These are phyloP conservation scores for Aricia agestis DNA, from an alignment of 1,140 invertebrate species.

Conservation along the genomic window DNA sequence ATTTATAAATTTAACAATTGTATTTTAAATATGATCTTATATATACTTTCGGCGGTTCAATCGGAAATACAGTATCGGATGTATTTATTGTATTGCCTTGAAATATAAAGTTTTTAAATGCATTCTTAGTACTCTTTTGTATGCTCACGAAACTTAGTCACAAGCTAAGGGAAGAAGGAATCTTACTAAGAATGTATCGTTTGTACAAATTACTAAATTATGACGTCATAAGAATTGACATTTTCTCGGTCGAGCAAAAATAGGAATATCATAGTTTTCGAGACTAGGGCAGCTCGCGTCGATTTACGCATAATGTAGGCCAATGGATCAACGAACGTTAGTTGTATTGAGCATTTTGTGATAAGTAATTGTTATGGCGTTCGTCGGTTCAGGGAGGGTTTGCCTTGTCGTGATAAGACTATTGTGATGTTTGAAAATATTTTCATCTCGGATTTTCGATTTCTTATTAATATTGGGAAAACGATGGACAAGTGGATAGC, in stretches of 20 bases:
- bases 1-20: background rate
- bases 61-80: background rate
- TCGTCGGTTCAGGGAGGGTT: slow-evolving; percentile 33
- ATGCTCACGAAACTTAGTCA: background rate
- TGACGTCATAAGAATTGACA: background rate
- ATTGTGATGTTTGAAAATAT: slow-evolving; percentile 60
- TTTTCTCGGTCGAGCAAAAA: slow-evolving; percentile 1
- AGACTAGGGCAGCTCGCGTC: slow-evolving; percentile 7
- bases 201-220: background rate
- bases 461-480: slow-evolving; percentile 39
- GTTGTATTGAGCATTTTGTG: slow-evolving; percentile 24
- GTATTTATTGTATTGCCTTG: background rate
- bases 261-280: slow-evolving; percentile 13
- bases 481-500: slow-evolving; percentile 46
- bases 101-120: background rate
- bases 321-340: slow-evolving; percentile 34
- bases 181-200: background rate
- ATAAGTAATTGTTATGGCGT: slow-evolving; percentile 22
- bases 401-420: slow-evolving; percentile 51
- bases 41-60: background rate
- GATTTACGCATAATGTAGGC: background rate
- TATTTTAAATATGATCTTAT: background rate
- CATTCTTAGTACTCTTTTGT: background rate
- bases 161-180: background rate
- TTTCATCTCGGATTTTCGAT: slow-evolving; percentile 45